These are phyloP conservation scores for Burhinus bistriatus DNA, from an alignment of 2,113 vertebrate genomes.

Conservation along the genomic window DNA sequence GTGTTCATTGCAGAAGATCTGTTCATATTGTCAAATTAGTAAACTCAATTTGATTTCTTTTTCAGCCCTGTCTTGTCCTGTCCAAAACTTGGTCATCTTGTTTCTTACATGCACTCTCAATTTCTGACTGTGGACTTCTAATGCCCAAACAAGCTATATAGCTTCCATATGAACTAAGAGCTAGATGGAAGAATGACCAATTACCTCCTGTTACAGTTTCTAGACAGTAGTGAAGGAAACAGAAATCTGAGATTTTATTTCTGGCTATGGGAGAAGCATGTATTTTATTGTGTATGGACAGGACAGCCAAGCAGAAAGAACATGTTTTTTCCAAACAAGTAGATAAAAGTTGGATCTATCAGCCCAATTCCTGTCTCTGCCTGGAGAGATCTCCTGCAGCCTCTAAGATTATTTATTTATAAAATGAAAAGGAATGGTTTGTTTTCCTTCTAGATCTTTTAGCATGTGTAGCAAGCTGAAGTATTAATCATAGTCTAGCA, in stretches of 20 bases:
- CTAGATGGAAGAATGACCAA: neutral
- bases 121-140: neutral
- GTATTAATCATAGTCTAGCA: neutral
- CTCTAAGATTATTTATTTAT: neutral
- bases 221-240: neutral
- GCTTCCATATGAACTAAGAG: neutral
- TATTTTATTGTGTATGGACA: neutral
- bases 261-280: neutral
- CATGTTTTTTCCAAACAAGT: neutral
- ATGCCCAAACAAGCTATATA: neutral
- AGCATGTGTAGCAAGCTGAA: neutral
- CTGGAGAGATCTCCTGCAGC: neutral
- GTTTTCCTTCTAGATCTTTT: neutral
- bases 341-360: neutral
- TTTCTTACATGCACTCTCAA: neutral
- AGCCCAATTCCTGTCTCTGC: neutral
- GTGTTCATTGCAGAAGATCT: neutral
- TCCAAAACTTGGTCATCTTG: neutral
- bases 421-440: neutral
- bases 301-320: neutral
- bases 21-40: neutral
- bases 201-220: neutral
- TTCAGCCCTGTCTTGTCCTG: neutral
- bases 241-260: neutral
- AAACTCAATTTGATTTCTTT: neutral